Base-by-base conservation (phyloP, 2,113 vertebrate species). In the Dasyornis broadbenti region DNA sequence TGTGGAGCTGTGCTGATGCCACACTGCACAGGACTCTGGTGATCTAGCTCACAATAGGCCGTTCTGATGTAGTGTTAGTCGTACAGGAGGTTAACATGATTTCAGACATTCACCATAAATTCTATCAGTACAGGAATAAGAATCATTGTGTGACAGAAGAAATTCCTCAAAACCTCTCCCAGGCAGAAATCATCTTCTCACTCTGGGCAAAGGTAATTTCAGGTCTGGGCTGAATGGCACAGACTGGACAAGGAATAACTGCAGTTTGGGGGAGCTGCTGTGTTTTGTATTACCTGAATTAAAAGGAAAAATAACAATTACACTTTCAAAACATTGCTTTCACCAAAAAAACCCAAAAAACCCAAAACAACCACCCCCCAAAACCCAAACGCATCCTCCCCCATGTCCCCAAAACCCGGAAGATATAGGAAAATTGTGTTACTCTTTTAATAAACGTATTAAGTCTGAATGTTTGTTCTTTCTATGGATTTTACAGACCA, bases 401-500 rank as follows among this genome's bases (percentile, higher is more conserved):
- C 14, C 44, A 10, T 40, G 40, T 13, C 44, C 13, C 4, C 1
- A 3, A 57, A 63, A 2, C 1, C 0, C 15, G 35, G 53, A 91
- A 76, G 11, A 47, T 14, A n/a, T 9, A 69, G 31, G 18, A 21
- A 91, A 72, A 11, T 8, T 59, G 3, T 65, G 7, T 70, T 53
- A 30, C 11, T 5, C 3, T 61, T 63, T 56, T 53, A 69, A 59
- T 50, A 80, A 70, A 15, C 4, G 2, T 39, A 49, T 68, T 70
- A 66, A 19, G 6, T 37, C 16, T 70, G 37, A 70, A n/a, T 69
- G 8, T 40, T 61, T 86, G 16, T 53, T 75, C 7, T 39, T 64
- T 40, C 7, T 37, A 13, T 60, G 27, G 40, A 79, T 90, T 86
- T 86, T 90, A 31, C 21, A 73, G 52, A 80, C 10, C 13, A 50